Base-by-base conservation (phyloP, 2,888 invertebrate species). In the Camponotus fellah region DNA sequence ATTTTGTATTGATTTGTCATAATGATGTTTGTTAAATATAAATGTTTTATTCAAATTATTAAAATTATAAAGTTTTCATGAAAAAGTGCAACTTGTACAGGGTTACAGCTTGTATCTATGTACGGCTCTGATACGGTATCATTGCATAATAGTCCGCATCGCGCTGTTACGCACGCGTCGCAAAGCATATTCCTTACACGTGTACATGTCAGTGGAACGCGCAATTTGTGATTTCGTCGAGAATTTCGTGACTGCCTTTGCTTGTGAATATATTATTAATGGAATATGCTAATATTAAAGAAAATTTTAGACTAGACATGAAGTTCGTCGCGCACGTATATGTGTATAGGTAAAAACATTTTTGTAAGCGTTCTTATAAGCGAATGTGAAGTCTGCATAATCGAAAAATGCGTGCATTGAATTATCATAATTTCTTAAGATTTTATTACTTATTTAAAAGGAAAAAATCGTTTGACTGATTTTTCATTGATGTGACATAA, bases 111-210 rank as follows among this genome's bases (percentile, higher is more conserved):
- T 53, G 49, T n/a, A 53, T 1, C 5, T 46, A 37, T 43, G 60
- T 74, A 60, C 72, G 32, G 40, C n/a, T 60, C 72, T 74, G 72
- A 40, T 2, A 12, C 10, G 56, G 8, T 40, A n/a, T 43, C 40
- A 37, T 77, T 77, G 17, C 66, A 3, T 77, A 77, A 77, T 37
- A 65, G 40, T 17, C 75, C n/a, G 77, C 68, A 77, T 56, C 77
- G 40, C n/a, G 14, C 56, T 32, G 5, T 43, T 56, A 40, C 26
- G 49, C 71, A 46, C 17, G 43, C 80, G 71, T 69, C 58, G 43
- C 46, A 53, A 34, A 17, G 14, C 69, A n/a, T 62, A 43, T 3
- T 12, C 26, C 56, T 21, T 37, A 14, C 56, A 71, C 37, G 56
- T 56, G 53, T 34, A 1, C 37, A 26, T 56, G 34, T 14, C 14